Evolutionary conservation across 2,888 invertebrate species (phyloP), one percentile per base, ranked within the genome.

Genomic region (Apodemia mormo): DNA sequence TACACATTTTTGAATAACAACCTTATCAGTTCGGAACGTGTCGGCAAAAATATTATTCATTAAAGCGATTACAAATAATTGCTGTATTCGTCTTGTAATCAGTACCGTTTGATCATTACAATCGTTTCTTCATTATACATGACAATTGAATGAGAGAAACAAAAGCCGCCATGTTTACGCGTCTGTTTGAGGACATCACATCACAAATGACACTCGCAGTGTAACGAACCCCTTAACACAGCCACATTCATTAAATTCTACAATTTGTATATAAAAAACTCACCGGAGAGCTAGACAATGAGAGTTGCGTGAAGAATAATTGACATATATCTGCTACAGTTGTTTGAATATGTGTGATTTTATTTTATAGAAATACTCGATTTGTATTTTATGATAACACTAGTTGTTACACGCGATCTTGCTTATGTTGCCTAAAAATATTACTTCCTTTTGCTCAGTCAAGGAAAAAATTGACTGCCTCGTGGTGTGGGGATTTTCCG

Each of bases 201-300:
- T 12, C 61, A 30, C 33, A 61, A 61, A 61, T 61, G 61, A 61
- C 33, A 61, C 61, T 61, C 61, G 61, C 61, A 33, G 61, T 61
- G 61, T 61, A 61, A 61, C 33, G 61, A 61, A 61, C 30, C 61
- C 61, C 61, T 61, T 61, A 12, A 61, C 61, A 61, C 14, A 61
- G 33, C 33, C 61, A 61, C 61, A 61, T 61, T 61, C 61, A 61
- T 61, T 61, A 61, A 61, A 61, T 61, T 61, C 61, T 61, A 61
- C 30, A 61, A 12, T 61, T 61, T 33, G 61, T 56, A 22, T 56
- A 29, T 56, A 29, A 61, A 61, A 37, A 61, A 30, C 61, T 33
- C 33, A 61, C 14, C 5, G 14, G 14, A 33, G 33, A 33, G 33
- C 61, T 61, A 33, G 5, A 61, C 61, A 61, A 61, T 61, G 30